Base-by-base conservation (phyloP, 2,888 invertebrate genomes). In the Cryptophagus acutangulus region DNA sequence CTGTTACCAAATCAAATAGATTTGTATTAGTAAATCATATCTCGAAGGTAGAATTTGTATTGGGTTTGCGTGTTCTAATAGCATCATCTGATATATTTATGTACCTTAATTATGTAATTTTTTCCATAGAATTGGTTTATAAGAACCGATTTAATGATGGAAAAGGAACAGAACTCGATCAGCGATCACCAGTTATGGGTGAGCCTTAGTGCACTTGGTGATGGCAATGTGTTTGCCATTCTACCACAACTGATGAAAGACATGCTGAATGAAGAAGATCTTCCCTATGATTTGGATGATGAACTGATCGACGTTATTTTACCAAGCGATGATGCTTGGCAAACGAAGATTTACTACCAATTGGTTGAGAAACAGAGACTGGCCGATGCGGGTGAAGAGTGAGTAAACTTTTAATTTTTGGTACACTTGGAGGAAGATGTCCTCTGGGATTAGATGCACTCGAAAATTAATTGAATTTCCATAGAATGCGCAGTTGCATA, bases 281-380 rank as follows among this genome's bases (percentile, higher is more conserved):
- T 9, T 3, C 13, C n/a, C 12, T 10, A 29, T 12, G 48, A 40
- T 1, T 51, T 53, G 9, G 50, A 52, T n/a, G 59, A 58, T 8
- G 63, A 58, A 14, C 49, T 54, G 16, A 53, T 58, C 46, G 73
- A 73, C 28, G 71, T 84, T 41, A 72, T 81, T 24, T 69, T 84
- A 25, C 84, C 84, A 6, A 84, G 84, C 55, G 81, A 84, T 56
- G 76, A 74, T 50, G 77, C 77, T 20, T 85, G 81, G 78, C 71
- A 81, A 42, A 73, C 79, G 26, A 76, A 76, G 49, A 79, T 82
- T 59, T 85, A 85, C 60, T 82, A 81, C 60, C 71, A 73, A 43
- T 69, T 84, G 46, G 81, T 85, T 10, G 78, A 76, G 30, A 70
- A 78, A 61, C 84, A 84, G 62, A 75, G 82, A 55, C 65, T 69